Conservation (phyloP, 2,888 invertebrate species). For the Dryomyza anilis region DNA sequence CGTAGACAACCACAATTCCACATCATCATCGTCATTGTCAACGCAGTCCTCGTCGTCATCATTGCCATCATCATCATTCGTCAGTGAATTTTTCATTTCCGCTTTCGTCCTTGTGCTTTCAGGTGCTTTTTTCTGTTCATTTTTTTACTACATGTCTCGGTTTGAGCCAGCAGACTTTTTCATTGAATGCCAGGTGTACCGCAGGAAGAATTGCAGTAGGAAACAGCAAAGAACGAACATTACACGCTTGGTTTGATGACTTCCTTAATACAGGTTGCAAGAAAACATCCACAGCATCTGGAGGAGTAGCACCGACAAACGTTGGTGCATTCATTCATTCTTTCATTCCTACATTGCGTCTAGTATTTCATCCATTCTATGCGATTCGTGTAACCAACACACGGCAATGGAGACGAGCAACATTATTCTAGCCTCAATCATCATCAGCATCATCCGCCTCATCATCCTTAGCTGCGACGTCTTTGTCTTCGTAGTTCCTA, state of each 20-base stretch:
- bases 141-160: background rate
- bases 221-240: background rate
- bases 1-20: background rate
- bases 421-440: background rate
- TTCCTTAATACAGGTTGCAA: constrained; percentile 15
- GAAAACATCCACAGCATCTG: background rate
- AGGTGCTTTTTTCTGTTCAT: background rate
- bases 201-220: background rate
- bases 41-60: background rate
- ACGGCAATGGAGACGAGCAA: background rate
- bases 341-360: background rate
- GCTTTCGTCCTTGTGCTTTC: background rate
- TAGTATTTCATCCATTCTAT: background rate
- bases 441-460: background rate
- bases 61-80: constrained; percentile 6
- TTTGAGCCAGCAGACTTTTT: background rate
- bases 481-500: background rate
- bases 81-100: constrained; percentile 20
- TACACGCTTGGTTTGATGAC: constrained; percentile 23
- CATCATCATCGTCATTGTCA: background rate
- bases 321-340: background rate
- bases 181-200: background rate
- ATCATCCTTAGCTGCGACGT: background rate
- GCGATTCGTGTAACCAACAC: background rate
- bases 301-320: background rate